Evolutionary conservation across 2,797 vertebrate genomes (phyloP).

Genomic region (Danio albolineatus): DNA sequence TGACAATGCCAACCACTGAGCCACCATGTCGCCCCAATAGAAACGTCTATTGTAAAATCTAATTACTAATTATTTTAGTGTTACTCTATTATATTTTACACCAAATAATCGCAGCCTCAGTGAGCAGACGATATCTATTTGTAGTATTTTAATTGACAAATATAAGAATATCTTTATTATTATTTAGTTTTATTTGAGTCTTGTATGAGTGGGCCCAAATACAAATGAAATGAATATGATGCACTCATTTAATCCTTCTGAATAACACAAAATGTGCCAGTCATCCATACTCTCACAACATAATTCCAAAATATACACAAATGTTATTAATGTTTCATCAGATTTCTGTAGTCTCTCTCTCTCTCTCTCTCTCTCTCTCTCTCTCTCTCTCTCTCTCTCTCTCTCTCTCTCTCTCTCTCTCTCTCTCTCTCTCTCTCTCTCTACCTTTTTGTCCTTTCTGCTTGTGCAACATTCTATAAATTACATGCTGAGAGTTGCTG

Average conservation of each 20-base stretch:
- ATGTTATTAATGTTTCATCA: constrained; percentile 68
- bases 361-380: no score
- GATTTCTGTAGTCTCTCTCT: constrained; percentile 59
- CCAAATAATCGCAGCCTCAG: no score
- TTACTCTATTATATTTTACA: no score
- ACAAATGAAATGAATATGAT: not conserved
- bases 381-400: constrained; percentile 64
- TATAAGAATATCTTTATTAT: no score
- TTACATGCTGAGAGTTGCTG: constrained; percentile 80
- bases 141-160: no score
- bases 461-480: constrained; percentile 76
- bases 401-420: no score
- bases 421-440: constrained; percentile 65
- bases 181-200: not conserved
- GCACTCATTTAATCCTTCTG: not conserved
- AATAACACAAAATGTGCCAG: not conserved
- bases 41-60: no score
- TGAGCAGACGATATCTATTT: no score
- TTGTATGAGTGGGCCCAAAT: not conserved
- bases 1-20: no score
- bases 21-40: no score
- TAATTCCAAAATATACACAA: constrained; percentile 60
- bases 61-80: no score
- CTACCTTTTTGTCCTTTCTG: constrained; percentile 63
- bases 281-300: not conserved